These are phyloP conservation scores for Larimichthys crocea DNA, from an alignment of 2,113 vertebrate species.

Conservation along the genomic window DNA sequence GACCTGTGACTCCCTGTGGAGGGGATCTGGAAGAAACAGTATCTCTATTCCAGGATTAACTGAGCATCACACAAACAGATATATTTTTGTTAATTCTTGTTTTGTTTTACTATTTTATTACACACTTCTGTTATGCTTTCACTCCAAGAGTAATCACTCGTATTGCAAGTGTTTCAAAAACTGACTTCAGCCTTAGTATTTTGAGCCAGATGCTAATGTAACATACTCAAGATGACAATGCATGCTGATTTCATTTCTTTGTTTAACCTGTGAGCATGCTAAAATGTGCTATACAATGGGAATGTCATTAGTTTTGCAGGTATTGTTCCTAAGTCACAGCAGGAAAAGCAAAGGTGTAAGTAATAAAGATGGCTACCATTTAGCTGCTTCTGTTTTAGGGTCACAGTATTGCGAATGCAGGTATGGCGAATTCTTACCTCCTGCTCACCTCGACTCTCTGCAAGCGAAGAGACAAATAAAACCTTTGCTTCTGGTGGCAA, in stretches of 20 bases:
- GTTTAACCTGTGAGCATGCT: not conserved
- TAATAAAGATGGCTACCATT: too few relatives aligned
- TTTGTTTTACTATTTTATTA: not conserved
- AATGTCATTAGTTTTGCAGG: not conserved
- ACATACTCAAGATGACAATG: too few relatives aligned
- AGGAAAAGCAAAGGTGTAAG: too few relatives aligned
- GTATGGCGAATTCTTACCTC: too few relatives aligned
- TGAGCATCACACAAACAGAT: not conserved
- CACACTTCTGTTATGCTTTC: not conserved
- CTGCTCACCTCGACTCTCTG: too few relatives aligned
- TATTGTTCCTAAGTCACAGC: not conserved
- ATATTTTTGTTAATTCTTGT: not conserved
- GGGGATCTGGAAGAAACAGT: not conserved
- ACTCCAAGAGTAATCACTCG: not conserved
- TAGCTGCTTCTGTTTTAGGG: too few relatives aligned
- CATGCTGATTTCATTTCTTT: too few relatives aligned
- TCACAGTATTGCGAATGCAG: too few relatives aligned
- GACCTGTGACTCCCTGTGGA: conserved; percentile 25
- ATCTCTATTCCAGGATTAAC: not conserved
- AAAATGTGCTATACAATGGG: not conserved
- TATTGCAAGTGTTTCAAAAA: not conserved
- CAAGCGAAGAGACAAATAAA: too few relatives aligned
- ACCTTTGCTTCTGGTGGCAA: too few relatives aligned
- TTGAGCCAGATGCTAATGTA: not conserved
- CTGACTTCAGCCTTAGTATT: not conserved